Conservation (phyloP, 1,140 invertebrate species). For the Drosophila kepulauana region DNA sequence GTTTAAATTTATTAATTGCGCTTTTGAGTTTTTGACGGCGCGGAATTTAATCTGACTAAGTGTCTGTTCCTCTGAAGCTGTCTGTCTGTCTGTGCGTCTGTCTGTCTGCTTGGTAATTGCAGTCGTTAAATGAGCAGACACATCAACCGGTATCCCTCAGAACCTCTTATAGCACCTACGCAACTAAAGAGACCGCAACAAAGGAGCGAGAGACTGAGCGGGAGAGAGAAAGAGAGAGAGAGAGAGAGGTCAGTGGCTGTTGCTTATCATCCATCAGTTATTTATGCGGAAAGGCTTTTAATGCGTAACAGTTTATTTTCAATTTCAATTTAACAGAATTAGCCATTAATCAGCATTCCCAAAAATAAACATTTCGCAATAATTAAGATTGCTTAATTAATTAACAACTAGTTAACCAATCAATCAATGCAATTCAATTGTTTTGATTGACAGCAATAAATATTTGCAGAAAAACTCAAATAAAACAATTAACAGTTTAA, state of each 20-base stretch:
- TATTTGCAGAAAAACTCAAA: not conserved
- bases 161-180: slow-evolving; percentile 28
- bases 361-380: not conserved
- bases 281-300: slow-evolving; percentile 24
- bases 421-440: slow-evolving; percentile 12
- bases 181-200: not conserved
- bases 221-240: not conserved
- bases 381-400: slow-evolving; percentile 10
- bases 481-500: slow-evolving; percentile 6
- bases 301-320: not conserved
- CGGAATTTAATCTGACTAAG: slow-evolving; percentile 54
- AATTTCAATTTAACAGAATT: not conserved
- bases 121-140: slow-evolving; percentile 34
- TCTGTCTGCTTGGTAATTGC: slow-evolving; percentile 36
- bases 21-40: slow-evolving; percentile 44
- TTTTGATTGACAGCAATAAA: slow-evolving; percentile 1
- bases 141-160: slow-evolving; percentile 21
- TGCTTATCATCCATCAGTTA: slow-evolving; percentile 25
- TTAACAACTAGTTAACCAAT: slow-evolving; percentile 15
- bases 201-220: not conserved
- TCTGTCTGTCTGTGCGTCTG: slow-evolving; percentile 12
- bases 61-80: not conserved
- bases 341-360: not conserved
- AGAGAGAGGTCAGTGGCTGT: not conserved
- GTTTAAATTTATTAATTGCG: slow-evolving; percentile 71